These are phyloP conservation scores for Drosophila borborema DNA, from an alignment of 2,888 invertebrate species.

Conservation along the genomic window DNA sequence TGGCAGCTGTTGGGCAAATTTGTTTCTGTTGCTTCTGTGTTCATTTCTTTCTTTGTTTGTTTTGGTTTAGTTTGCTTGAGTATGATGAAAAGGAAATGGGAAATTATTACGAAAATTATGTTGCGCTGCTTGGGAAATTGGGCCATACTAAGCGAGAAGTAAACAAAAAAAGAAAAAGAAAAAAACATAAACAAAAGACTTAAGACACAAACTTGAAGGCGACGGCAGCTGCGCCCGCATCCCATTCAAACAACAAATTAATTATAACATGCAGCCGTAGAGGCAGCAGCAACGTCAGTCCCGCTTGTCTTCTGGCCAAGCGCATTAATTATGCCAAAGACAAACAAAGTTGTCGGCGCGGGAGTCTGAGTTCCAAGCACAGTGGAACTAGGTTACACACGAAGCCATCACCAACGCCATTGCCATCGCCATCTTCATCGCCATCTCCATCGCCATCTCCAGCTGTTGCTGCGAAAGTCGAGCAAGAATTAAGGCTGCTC, in stretches of 20 bases:
- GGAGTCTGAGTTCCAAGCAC: constrained; percentile 30
- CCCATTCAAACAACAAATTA: constrained; percentile 51
- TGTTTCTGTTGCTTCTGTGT: constrained; percentile 25
- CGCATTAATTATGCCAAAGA: constrained; percentile 62
- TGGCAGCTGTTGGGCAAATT: constrained; percentile 33
- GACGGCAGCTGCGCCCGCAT: constrained; percentile 47
- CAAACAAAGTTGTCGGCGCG: constrained; percentile 29
- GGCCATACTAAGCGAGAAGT: constrained; percentile 41
- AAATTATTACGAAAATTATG: constrained; percentile 67
- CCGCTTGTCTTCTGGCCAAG: constrained; percentile 40
- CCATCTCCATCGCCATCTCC: no score
- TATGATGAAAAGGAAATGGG: constrained; percentile 63
- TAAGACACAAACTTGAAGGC: constrained; percentile 58
- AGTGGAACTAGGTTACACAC: constrained; percentile 42
- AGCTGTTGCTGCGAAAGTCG: constrained; percentile 11
- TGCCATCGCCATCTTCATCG: neutral
- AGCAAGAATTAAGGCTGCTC: neutral
- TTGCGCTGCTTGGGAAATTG: constrained; percentile 53
- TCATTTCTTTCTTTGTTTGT: constrained; percentile 32
- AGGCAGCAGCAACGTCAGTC: constrained; percentile 15
- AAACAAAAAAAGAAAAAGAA: constrained; percentile 36
- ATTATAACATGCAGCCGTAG: constrained; percentile 50
- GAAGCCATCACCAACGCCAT: neutral
- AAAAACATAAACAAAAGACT: constrained; percentile 55
- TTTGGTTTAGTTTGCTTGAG: constrained; percentile 1